Evolutionary conservation across 2,113 vertebrate genomes (phyloP), one percentile per base, ranked within the genome.

Genomic region (Peromyscus polionotus): DNA sequence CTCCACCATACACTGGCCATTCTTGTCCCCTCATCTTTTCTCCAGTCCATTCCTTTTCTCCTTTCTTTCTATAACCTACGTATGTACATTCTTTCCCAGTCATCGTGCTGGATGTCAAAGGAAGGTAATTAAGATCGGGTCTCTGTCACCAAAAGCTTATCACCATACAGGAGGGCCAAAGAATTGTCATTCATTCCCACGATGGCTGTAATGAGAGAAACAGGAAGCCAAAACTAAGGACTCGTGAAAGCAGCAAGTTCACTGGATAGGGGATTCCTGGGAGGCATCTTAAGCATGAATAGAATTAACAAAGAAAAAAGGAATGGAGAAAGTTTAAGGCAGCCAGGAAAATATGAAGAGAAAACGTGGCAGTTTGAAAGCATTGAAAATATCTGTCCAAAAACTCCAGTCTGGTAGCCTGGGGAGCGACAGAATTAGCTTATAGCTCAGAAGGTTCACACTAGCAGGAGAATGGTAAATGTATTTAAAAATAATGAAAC

Each of bases 401-500:
- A 86, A 79, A 88, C 19, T 33, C 87, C 63, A 65, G 57, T 67
- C 31, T 39, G 16, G 65, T 77, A 28, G 88, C 81, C 95, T 61
- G 28, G 7, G 16, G 61, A 79, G 17, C 24, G 16, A 59, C 61
- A 75, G 72, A 77, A 79, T 75, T 77, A 75, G n/a, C 51, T 93
- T 92, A 79, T 45, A 90, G 45, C 87, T 93, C 42, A 92, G 61
- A 92, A 95, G n/a, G 68, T 61, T 95, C 68, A 73, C 2, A 9
- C 83, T 65, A 68, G 51, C 57, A 95, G 31, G 22, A 92, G 83
- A 88, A 59, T 86, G 17, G 36, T 59, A 94, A n/a, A 61, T 51
- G 26, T 26, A 48, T 87, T 95, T 80, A 91, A 77, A 45, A 92
- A 73, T 70, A 97, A 95, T 72, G 26, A 93, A 97, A 92, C 42